These are phyloP conservation scores for Lordiphosa clarofinis DNA, from an alignment of 1,140 invertebrate species.

Conservation along the genomic window DNA sequence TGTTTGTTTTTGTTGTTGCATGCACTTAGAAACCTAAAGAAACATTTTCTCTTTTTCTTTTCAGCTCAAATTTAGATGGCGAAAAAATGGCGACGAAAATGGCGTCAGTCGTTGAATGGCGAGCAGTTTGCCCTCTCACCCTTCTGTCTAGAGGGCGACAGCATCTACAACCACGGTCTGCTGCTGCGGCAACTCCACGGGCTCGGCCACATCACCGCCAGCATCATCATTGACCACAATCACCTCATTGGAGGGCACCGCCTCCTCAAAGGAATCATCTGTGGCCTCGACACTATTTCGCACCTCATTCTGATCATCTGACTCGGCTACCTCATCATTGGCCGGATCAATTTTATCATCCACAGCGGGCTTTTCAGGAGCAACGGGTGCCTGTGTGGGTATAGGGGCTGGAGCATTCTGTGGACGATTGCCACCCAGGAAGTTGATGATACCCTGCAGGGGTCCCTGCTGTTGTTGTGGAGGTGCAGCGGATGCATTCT, in stretches of 20 bases:
- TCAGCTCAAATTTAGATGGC: conserved; percentile 28
- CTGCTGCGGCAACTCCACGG: conserved; percentile 7
- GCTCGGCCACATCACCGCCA: conserved; percentile 12
- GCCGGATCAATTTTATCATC: conserved; percentile 56
- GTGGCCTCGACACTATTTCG: conserved; percentile 59
- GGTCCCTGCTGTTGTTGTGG: conserved; percentile 44
- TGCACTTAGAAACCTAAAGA: conserved; percentile 68
- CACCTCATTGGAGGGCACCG: conserved; percentile 58
- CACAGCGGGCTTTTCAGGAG: conserved; percentile 26
- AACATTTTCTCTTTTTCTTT: conserved; percentile 27
- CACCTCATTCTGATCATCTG: conserved; percentile 57
- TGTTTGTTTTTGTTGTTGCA: conserved; percentile 24
- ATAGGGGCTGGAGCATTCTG: conserved; percentile 38
- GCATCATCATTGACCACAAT: conserved; percentile 72
- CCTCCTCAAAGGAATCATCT: conserved; percentile 67
- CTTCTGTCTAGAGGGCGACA: conserved; percentile 30
- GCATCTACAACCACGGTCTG: conserved; percentile 18
- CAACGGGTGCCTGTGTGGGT: conserved; percentile 22
- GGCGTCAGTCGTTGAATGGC: conserved; percentile 51
- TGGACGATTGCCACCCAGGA: conserved; percentile 70
- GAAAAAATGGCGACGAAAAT: conserved; percentile 58
- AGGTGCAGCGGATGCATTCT: conserved; percentile 37
- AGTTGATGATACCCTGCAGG: conserved; percentile 65
- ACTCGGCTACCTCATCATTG: conserved; percentile 34
- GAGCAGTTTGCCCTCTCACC: not conserved